Base-by-base conservation (phyloP, 2,888 invertebrate species). In the Diaperis boleti region DNA sequence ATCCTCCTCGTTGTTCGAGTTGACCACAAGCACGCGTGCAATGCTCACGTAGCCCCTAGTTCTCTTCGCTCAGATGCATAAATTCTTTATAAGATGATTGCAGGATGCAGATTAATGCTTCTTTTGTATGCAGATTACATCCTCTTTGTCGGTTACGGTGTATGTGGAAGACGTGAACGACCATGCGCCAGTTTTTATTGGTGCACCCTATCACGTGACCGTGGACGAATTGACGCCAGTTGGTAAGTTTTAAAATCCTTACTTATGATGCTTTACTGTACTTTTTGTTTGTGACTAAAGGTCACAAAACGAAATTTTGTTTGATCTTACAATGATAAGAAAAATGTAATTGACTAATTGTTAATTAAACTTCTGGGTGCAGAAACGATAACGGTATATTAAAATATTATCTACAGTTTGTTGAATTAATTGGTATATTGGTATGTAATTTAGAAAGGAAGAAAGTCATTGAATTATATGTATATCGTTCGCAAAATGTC, bases 151-250 rank as follows among this genome's bases (percentile, higher is more conserved):
- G 1, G 90, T 94, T 67, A 94, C 94, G 2, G 92, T 94, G 3
- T 94, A 94, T 79, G 91, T 95, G 3, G 94, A 94, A 80, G 94
- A 95, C 76, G 86, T 94, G 35, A 95, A 95, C 76, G 94, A 94
- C 81, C 92, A 94, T 79, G 85, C 88, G 1, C 94, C 94, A 0
- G 83, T 86, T 74, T 94, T 94, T 79, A 79, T 89, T 42, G 90
- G 91, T 65, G 87, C 91, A 0, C 94, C 94, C 0, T 95, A 95
- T 76, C 84, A 87, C 49, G 85, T 94, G 4, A 87, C 88, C 35
- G 92, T 95, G 11, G 92, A 93, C 71, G 94, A 94, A 79, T 85
- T 92, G 13, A 92, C 92, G 2, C 90, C 92, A 31, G 85, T 87
- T 68, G 91, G 91, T 91, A 81, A 80, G 80, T 76, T n/a, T 22